Evolutionary conservation across 2,113 vertebrate genomes (phyloP), one percentile per base, ranked within the genome.

Genomic region (Lepus americanus): DNA sequence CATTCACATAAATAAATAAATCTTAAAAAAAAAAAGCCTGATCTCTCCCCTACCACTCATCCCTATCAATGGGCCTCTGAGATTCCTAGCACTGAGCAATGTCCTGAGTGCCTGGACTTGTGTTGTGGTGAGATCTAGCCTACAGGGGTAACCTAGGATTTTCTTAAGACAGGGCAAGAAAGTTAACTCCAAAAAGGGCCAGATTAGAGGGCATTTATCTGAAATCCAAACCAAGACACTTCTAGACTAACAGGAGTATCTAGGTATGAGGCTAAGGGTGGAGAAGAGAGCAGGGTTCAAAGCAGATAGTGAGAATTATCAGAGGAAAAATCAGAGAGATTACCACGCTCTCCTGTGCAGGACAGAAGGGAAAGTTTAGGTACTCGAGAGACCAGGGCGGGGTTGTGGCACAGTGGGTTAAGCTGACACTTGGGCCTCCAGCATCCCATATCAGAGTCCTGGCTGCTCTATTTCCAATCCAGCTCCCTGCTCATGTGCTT

Each of bases 131-230:
- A 84, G 25, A 19, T 61, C 73, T 81, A 76, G 27, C 17, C 84
- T 92, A 59, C 55, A 19, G 14, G 55, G 55, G 12, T 59, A 76
- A 33, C 19, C 7, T 39, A 53, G 44, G 2, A 17, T 89, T 91
- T 94, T 95, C 61, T 90, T 73, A 89, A 64, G 83, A 86, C 11
- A 92, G 93, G 61, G 66, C 59, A 78, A 77, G 9, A 33, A 49
- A 91, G 64, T 69, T 80, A 6, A 81, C 36, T 69, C 55, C 79
- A 59, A 59, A 86, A 93, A 87, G 77, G 36, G 31, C 39, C 67
- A 96, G 53, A 90, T 67, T 66, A 92, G 51, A 77, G 39, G 17
- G 20, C 36, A 82, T 95, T 73, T 80, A n/a, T 92, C 39, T 93
- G 80, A 83, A 92, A 87, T 74, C 25, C 49, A 87, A 39, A 92